Percentiles rank a stretch among this genome's conserved stretches.
phyloP scores from a whole-genome alignment of 2,797 vertebrate genomes.

The Pipistrellus pipistrellus region DNA sequence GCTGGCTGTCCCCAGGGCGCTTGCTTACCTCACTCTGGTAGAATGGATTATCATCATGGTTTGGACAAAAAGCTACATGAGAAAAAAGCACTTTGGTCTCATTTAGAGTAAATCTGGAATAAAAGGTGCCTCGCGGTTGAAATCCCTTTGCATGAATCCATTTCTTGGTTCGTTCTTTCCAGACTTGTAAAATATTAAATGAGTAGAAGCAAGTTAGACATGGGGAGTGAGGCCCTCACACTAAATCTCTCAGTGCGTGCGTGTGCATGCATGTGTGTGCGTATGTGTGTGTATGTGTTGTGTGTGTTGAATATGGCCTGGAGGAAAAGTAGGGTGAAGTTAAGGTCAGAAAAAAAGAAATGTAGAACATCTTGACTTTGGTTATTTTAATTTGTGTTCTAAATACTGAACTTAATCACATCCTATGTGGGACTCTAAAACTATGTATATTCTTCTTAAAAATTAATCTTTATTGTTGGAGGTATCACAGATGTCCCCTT shows the following conservation, averaged over 20 bases:
- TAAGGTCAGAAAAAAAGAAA: neutral
- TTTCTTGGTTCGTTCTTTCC: constrained; percentile 53
- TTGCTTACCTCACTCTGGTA: neutral
- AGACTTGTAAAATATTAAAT: constrained; percentile 24
- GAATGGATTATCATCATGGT: neutral
- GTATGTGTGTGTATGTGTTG: neutral
- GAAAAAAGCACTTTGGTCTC: constrained; percentile 27
- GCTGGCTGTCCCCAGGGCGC: neutral
- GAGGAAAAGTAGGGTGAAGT: constrained; percentile 8
- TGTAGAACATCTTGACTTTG: neutral
- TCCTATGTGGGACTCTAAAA: constrained; percentile 8
- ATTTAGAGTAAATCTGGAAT: constrained; percentile 40
- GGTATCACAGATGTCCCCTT: too few relatives aligned
- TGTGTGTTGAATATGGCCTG: neutral
- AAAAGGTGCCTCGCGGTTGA: constrained; percentile 41
- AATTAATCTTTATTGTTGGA: too few relatives aligned
- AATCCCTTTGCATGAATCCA: constrained; percentile 21
- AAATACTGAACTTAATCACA: constrained; percentile 15
- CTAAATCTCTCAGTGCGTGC: neutral
- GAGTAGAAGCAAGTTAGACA: constrained; percentile 14
- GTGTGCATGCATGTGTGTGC: neutral
- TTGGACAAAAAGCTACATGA: neutral
- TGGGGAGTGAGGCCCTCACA: neutral
- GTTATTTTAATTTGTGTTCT: constrained; percentile 41
- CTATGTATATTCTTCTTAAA: too few relatives aligned